Conservation (phyloP, 2,888 invertebrate genomes). For the Pristionchus arcanus region DNA sequence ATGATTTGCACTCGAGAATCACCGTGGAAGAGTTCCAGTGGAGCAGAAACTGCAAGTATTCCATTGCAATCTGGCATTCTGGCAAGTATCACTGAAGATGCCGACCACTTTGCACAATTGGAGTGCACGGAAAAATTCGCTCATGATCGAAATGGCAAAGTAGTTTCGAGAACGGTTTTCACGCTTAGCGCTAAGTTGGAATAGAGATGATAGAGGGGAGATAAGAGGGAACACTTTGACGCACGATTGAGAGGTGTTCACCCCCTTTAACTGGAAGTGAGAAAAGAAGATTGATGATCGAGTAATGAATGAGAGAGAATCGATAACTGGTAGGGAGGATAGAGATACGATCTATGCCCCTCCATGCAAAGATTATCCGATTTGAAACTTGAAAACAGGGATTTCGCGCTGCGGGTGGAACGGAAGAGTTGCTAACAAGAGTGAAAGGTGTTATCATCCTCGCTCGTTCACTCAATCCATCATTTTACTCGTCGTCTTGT, state of each 20-base stretch:
- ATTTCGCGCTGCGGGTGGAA: neutral
- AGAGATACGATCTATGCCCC: neutral
- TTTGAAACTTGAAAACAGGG: neutral
- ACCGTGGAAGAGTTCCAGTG: constrained; percentile 40
- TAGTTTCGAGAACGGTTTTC: neutral
- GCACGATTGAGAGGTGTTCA: neutral
- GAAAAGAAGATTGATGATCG: constrained; percentile 1
- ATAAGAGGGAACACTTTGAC: too few species aligned
- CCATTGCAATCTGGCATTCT: neutral
- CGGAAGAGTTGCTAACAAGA: neutral
- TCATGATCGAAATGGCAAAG: too few species aligned
- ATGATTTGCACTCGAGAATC: constrained; percentile 31
- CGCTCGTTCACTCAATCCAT: neutral
- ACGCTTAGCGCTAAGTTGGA: neutral
- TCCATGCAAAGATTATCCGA: neutral
- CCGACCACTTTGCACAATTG: neutral
- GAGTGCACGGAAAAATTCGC: neutral
- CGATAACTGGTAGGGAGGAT: neutral
- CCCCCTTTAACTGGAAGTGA: neutral
- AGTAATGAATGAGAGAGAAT: constrained; percentile 16
- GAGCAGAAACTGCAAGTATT: neutral
- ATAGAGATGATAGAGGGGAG: neutral
- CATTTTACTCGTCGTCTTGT: neutral
- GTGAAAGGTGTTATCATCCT: constrained; percentile 21
- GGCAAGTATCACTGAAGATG: neutral